Percentiles rank a stretch among this genome's conserved stretches.
These are phyloP conservation scores for Aurelia sp. DNA, from an alignment of 30 jellyfish, hydroid and myxozoan genomes.

Conservation along the genomic window DNA sequence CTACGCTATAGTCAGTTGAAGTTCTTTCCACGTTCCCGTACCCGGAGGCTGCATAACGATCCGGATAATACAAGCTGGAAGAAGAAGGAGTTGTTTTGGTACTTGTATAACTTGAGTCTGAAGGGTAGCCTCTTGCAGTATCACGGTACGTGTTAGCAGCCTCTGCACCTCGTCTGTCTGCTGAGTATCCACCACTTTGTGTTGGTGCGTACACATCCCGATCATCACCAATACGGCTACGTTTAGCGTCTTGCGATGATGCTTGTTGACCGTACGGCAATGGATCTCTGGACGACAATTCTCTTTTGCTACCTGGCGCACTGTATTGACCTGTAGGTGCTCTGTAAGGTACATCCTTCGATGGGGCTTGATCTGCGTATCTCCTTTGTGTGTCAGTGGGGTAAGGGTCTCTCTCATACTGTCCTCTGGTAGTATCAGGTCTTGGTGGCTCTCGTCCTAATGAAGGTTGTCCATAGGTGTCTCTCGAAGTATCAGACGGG, in stretches of 20 bases:
- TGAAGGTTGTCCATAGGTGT: neutral
- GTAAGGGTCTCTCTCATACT: conserved; percentile 3
- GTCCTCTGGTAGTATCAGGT: neutral
- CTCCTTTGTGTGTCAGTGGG: conserved; percentile 1
- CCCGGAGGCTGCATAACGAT: conserved; percentile 15
- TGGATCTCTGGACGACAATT: conserved; percentile 17
- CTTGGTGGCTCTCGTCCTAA: neutral
- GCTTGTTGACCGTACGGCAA: conserved; percentile 3
- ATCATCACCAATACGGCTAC: conserved; percentile 47
- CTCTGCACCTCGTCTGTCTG: neutral
- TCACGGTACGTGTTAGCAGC: too few species aligned
- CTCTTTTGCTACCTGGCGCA: conserved; percentile 59
- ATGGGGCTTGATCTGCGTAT: neutral
- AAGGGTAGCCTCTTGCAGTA: neutral
- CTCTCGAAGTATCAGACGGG: too few species aligned
- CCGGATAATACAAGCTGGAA: conserved; percentile 9
- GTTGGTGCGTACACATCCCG: conserved; percentile 22
- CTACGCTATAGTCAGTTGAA: neutral
- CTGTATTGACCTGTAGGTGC: conserved; percentile 15
- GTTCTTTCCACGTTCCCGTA: conserved; percentile 3
- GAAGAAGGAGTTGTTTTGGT: conserved; percentile 1
- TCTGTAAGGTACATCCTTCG: neutral
- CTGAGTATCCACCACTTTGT: neutral
- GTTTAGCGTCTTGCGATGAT: conserved; percentile 32
- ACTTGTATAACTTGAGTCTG: neutral